These are phyloP conservation scores for Bovichtus diacanthus DNA, from an alignment of 2,797 vertebrate species.

Conservation along the genomic window DNA sequence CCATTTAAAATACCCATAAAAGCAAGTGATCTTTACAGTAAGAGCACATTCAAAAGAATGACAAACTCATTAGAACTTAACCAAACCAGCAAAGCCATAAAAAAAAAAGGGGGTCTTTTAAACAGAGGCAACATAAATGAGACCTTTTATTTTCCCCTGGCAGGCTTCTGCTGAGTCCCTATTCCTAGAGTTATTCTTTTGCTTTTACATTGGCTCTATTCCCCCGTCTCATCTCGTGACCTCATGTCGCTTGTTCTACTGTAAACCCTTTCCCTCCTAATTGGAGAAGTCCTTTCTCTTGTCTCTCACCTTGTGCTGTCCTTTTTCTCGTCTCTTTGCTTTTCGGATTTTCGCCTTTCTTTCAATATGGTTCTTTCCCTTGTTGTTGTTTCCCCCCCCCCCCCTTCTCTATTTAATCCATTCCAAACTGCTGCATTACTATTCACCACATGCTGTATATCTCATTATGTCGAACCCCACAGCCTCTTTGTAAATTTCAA, in stretches of 20 bases:
- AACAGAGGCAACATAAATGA: conserved; percentile 17
- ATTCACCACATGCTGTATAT: conserved; percentile 72
- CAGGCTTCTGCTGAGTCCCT: conserved; percentile 17
- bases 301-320: conserved; percentile 28
- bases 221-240: conserved; percentile 51
- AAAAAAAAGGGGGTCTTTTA: conserved; percentile 21
- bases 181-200: conserved; percentile 10
- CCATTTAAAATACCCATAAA: conserved; percentile 43
- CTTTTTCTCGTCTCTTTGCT: neutral
- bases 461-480: conserved; percentile 67
- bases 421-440: conserved; percentile 69
- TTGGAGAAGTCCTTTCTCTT: conserved; percentile 56
- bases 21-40: conserved; percentile 48
- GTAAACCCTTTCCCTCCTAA: conserved; percentile 61
- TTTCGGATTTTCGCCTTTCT: neutral
- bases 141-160: conserved; percentile 21
- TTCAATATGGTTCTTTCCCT: neutral
- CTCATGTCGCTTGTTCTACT: conserved; percentile 24
- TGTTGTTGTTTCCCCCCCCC: conserved; percentile 40
- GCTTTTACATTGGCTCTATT: conserved; percentile 38
- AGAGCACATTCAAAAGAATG: conserved; percentile 27
- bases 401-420: conserved; percentile 39
- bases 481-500: conserved; percentile 73
- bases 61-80: conserved; percentile 41
- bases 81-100: conserved; percentile 30